Evolutionary conservation across 1,140 invertebrate species (phyloP).

Genomic region (Drosophila varians): DNA sequence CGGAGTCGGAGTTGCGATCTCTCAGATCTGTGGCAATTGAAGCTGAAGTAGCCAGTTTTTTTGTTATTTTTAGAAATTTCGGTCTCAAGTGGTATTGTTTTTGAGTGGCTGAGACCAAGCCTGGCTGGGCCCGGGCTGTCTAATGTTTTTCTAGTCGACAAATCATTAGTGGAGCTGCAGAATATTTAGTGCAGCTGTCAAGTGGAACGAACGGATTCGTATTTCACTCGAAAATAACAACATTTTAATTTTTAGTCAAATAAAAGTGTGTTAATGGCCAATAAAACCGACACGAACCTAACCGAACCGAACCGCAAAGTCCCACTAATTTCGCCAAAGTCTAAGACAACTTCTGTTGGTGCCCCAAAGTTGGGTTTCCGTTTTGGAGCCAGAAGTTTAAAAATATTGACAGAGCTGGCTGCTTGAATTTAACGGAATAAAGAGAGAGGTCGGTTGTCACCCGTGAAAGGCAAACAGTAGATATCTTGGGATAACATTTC

Average conservation of each 20-base stretch:
- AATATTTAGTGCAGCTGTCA: slow-evolving; percentile 63
- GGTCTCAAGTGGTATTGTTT: slow-evolving; percentile 46
- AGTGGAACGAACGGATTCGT: slow-evolving; percentile 5
- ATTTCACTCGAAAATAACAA: slow-evolving; percentile 19
- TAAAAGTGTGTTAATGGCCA: slow-evolving; percentile 49
- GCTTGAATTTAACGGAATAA: background rate
- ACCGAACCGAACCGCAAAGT: background rate
- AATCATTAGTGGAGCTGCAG: slow-evolving; percentile 29
- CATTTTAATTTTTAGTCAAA: slow-evolving; percentile 38
- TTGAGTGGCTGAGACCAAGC: slow-evolving; percentile 43
- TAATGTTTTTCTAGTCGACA: slow-evolving; percentile 15
- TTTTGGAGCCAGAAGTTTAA: slow-evolving; percentile 10
- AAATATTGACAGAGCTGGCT: slow-evolving; percentile 61
- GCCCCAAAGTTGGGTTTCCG: slow-evolving; percentile 12
- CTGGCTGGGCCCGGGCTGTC: background rate
- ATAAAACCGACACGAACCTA: slow-evolving; percentile 1
- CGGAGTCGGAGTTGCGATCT: slow-evolving; percentile 35
- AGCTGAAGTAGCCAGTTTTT: slow-evolving; percentile 48
- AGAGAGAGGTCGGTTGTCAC: slow-evolving; percentile 23
- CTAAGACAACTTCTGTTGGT: background rate
- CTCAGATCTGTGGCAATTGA: slow-evolving; percentile 66
- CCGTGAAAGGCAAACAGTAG: background rate
- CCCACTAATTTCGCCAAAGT: slow-evolving; percentile 16
- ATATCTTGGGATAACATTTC: background rate
- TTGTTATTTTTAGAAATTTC: slow-evolving; percentile 63